These are phyloP conservation scores for Actinostola sp. DNA, from an alignment of 92 coral and sea anemone species.

Conservation along the genomic window DNA sequence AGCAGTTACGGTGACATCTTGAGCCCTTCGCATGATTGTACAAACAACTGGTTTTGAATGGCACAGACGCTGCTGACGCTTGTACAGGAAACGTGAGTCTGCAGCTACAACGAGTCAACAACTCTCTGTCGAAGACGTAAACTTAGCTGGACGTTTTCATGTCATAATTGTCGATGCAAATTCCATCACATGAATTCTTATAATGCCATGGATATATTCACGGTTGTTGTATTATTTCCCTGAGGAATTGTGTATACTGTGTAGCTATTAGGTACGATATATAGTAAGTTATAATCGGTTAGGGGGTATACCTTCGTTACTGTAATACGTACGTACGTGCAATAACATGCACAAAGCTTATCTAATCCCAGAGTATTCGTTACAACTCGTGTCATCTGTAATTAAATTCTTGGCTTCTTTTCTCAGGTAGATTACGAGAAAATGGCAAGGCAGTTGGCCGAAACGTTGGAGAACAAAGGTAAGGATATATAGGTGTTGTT, in stretches of 20 bases:
- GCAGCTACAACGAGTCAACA: not conserved
- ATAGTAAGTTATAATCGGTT: too few species aligned
- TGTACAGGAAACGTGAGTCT: conserved; percentile 18
- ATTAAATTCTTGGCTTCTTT: not conserved
- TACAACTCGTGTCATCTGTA: not conserved
- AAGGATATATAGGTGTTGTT: not conserved
- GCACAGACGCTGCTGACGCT: conserved; percentile 8
- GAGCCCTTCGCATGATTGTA: conserved; percentile 8
- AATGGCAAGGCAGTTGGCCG: conserved; percentile 73
- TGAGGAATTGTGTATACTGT: too few species aligned
- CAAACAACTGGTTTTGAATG: conserved; percentile 20
- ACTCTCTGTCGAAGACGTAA: not conserved
- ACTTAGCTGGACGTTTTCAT: too few species aligned
- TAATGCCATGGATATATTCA: too few species aligned
- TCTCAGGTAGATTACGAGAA: conserved; percentile 66
- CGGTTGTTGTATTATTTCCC: too few species aligned
- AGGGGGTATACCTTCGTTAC: too few species aligned
- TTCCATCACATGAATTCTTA: too few species aligned
- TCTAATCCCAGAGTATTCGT: too few species aligned
- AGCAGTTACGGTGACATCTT: not conserved
- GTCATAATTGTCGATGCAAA: too few species aligned
- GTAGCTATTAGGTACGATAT: too few species aligned
- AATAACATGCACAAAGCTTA: too few species aligned
- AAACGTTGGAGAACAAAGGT: conserved; percentile 71
- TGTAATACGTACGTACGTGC: too few species aligned